phyloP scores from a whole-genome alignment of 2,888 invertebrate genomes.

The Oligia fasciuncula region DNA sequence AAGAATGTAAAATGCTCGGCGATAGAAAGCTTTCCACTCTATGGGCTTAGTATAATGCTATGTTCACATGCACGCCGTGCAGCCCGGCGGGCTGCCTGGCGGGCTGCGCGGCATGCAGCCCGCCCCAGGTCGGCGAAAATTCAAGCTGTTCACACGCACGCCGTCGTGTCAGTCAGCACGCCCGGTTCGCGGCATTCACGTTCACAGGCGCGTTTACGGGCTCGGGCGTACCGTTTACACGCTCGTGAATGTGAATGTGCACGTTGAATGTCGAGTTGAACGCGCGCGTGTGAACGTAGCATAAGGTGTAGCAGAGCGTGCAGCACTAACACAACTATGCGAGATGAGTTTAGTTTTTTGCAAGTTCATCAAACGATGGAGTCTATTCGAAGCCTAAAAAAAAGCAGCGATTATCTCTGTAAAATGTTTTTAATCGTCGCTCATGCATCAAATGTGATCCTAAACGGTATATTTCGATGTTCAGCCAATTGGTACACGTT shows the following conservation, averaged over 20 bases:
- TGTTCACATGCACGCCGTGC: too few species aligned
- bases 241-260: too few species aligned
- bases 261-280: too few species aligned
- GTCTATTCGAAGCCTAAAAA: background rate
- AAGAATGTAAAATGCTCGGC: background rate
- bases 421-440: conserved; percentile 47
- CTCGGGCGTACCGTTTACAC: too few species aligned
- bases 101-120: too few species aligned
- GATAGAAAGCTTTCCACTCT: conserved; percentile 29
- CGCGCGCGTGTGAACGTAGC: too few species aligned
- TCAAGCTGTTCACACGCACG: too few species aligned
- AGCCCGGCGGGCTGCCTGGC: too few species aligned
- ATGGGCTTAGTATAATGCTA: conserved; percentile 11
- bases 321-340: background rate
- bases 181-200: too few species aligned
- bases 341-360: conserved; percentile 22
- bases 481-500: conserved; percentile 29
- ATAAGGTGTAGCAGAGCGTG: conserved; percentile 42
- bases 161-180: too few species aligned
- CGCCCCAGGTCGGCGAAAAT: too few species aligned
- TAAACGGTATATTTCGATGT: conserved; percentile 33
- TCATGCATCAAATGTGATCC: conserved; percentile 34
- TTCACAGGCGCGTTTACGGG: too few species aligned
- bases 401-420: conserved; percentile 27
- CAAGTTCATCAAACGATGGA: conserved; percentile 30